phyloP scores from a whole-genome alignment of 1,140 invertebrate genomes.

The Drosophila triauraria region DNA sequence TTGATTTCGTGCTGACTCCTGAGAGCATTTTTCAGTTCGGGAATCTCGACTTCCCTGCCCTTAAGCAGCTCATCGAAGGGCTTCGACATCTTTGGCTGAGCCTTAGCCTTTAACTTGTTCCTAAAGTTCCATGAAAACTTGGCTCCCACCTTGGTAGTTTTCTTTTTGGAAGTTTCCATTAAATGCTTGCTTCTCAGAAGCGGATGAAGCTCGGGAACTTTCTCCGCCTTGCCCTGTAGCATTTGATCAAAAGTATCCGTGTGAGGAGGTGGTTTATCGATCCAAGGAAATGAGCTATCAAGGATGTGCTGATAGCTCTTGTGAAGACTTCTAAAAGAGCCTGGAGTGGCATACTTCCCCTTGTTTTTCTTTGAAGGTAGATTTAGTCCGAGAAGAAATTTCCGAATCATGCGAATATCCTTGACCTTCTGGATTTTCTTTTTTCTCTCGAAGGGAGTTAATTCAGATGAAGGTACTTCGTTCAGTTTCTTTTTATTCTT shows the following conservation, averaged over 20 bases:
- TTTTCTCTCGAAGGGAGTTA: conserved; percentile 8
- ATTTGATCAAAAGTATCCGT: conserved; percentile 1
- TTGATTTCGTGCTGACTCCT: not conserved
- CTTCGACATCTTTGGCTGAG: not conserved
- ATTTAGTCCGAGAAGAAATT: not conserved
- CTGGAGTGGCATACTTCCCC: not conserved
- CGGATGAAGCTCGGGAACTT: conserved; percentile 5
- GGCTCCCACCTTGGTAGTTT: not conserved
- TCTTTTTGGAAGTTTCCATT: not conserved
- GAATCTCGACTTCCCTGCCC: not conserved
- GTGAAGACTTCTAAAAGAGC: too few relatives aligned
- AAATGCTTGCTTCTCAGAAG: not conserved
- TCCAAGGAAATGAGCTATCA: not conserved
- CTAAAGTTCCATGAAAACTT: conserved; percentile 14
- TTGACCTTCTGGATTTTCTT: too few relatives aligned
- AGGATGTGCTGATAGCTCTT: too few relatives aligned
- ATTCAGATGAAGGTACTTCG: too few relatives aligned
- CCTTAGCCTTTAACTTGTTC: not conserved
- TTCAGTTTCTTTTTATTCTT: not conserved
- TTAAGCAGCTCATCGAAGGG: conserved; percentile 1
- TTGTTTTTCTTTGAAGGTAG: not conserved
- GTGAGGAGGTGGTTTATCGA: not conserved
- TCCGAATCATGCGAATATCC: not conserved
- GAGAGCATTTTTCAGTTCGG: not conserved
- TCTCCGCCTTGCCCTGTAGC: not conserved